phyloP scores from a whole-genome alignment of 35 echinoderm and acorn worm species.

The Ptychodera flava region DNA sequence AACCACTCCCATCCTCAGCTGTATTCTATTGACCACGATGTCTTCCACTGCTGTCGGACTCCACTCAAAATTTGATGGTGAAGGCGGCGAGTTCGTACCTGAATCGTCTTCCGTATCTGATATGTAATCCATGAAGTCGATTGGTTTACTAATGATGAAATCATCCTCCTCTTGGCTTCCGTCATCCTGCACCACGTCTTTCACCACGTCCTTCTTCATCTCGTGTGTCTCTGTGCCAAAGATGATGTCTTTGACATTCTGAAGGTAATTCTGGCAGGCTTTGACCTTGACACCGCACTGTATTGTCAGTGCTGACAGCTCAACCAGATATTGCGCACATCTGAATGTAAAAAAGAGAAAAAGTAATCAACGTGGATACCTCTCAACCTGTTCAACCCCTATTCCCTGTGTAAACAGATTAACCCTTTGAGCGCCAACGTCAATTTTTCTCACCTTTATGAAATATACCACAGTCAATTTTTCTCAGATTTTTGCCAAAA shows the following conservation, averaged over 20 bases:
- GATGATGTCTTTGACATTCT: conserved; percentile 8
- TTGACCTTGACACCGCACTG: background rate
- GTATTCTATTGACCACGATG: background rate
- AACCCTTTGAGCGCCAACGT: too few species aligned
- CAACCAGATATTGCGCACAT: conserved; percentile 17
- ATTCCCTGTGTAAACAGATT: too few species aligned
- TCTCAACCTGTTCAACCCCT: too few species aligned
- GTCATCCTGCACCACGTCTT: background rate
- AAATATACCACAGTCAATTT: too few species aligned
- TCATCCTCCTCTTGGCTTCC: conserved; percentile 22
- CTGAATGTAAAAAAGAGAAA: conserved; percentile 4
- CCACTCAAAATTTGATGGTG: background rate
- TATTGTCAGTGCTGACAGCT: conserved; percentile 17
- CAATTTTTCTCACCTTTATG: too few species aligned
- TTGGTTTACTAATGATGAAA: conserved; percentile 32
- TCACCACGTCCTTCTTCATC: too few species aligned
- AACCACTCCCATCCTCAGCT: background rate
- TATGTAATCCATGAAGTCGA: conserved; percentile 7
- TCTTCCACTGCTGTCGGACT: background rate
- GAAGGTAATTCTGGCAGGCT: conserved; percentile 20
- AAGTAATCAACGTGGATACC: background rate
- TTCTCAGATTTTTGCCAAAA: too few species aligned
- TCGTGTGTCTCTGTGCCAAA: background rate
- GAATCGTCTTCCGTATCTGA: background rate
- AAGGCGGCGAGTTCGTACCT: background rate